phyloP scores from a whole-genome alignment of 2,113 vertebrate genomes.

The Cairina moschata region DNA sequence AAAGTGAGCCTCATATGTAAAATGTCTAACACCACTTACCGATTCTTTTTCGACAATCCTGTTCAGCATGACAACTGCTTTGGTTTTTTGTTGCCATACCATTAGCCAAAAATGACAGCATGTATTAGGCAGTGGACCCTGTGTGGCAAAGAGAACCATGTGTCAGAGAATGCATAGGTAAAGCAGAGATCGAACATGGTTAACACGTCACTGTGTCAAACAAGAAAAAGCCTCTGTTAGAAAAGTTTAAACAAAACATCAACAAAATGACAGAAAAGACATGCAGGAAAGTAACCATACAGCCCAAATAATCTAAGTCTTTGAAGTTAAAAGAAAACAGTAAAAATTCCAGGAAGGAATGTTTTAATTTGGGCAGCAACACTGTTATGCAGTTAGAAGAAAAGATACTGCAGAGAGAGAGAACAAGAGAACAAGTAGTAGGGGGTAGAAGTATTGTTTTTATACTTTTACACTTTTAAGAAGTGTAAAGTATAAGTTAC shows the following conservation, averaged over 20 bases:
- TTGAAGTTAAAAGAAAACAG: neutral
- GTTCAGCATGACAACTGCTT: constrained; percentile 98
- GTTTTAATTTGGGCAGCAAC: neutral
- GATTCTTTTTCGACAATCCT: constrained; percentile 95
- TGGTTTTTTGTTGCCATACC: constrained; percentile 96
- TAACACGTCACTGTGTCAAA: neutral
- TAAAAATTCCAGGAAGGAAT: neutral
- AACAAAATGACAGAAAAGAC: neutral
- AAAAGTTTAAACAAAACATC: neutral
- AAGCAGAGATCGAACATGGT: neutral
- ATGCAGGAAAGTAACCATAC: neutral
- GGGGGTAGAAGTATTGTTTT: neutral
- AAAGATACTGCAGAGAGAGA: neutral
- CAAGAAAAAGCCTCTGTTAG: neutral
- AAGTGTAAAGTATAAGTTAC: neutral
- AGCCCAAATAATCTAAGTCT: neutral
- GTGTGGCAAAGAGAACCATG: constrained; percentile 4
- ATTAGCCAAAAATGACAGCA: constrained; percentile 99
- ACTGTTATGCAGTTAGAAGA: neutral
- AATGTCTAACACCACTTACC: constrained; percentile 80
- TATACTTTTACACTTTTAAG: neutral
- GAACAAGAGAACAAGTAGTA: neutral
- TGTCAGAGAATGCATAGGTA: neutral
- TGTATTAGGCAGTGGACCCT: constrained; percentile 96
- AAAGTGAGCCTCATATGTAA: neutral